Percentiles rank a stretch among this genome's conserved stretches.
Evolutionary conservation across 2,113 vertebrate species (phyloP).

Genomic region (Mugil cephalus): DNA sequence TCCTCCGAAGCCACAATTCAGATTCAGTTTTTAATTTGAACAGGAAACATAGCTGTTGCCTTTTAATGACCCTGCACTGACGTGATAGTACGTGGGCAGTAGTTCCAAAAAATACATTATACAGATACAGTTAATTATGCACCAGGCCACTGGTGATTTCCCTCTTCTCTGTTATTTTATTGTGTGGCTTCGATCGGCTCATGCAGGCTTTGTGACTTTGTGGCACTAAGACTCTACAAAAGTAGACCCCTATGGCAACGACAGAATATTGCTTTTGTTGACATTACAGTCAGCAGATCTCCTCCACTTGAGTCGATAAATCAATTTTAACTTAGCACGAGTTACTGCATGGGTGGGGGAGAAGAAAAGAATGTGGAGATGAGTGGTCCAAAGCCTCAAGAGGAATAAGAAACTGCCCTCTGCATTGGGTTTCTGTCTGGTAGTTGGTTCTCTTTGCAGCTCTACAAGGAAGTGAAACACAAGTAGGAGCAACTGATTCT

Average conservation of each 20-base stretch:
- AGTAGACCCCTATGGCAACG: no score
- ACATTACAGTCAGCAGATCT: conserved; percentile 22
- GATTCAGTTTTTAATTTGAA: no score
- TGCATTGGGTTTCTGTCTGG: background rate
- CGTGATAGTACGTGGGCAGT: no score
- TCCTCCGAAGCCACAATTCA: no score
- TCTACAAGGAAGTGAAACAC: background rate
- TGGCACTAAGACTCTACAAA: background rate
- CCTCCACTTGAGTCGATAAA: conserved; percentile 3
- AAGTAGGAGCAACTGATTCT: background rate
- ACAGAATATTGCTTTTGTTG: background rate
- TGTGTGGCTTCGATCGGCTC: background rate
- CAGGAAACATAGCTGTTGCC: no score
- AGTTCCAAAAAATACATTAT: no score
- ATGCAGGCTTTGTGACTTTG: background rate
- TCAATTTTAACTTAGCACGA: conserved; percentile 11
- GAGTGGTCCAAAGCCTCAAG: fast-evolving
- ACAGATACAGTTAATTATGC: no score
- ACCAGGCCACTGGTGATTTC: no score
- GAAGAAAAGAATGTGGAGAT: background rate
- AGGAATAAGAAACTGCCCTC: background rate
- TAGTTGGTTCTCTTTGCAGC: background rate
- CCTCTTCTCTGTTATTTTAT: no score
- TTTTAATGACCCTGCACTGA: no score
- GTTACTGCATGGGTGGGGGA: background rate